phyloP scores from a whole-genome alignment of 2,888 invertebrate genomes.

The Euclidia mi region DNA sequence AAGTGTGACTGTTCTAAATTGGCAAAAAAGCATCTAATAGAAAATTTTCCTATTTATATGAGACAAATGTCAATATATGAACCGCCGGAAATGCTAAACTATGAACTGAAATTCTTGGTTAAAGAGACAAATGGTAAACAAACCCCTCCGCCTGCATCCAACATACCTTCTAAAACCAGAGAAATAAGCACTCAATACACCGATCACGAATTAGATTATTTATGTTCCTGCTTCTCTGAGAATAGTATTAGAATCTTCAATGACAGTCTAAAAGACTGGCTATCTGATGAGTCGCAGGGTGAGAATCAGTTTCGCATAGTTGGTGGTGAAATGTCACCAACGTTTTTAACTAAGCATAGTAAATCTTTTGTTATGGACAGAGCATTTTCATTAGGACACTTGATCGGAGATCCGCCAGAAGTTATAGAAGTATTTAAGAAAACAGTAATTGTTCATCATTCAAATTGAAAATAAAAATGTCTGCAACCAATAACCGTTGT shows the following conservation, averaged over 20 bases:
- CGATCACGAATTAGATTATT: conserved; percentile 69
- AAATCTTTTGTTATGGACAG: conserved; percentile 67
- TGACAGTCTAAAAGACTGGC: too few relatives aligned
- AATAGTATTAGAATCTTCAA: conserved; percentile 52
- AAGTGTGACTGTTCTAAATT: too few relatives aligned
- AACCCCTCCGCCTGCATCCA: conserved; percentile 34
- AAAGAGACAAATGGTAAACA: too few relatives aligned
- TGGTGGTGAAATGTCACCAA: conserved; percentile 54
- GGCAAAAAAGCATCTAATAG: too few relatives aligned
- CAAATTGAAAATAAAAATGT: too few relatives aligned
- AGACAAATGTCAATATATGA: too few relatives aligned
- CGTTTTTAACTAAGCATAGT: conserved; percentile 50
- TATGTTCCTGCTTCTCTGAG: conserved; percentile 78
- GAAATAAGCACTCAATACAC: conserved; percentile 71
- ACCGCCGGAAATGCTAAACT: too few relatives aligned
- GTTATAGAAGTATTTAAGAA: conserved; percentile 75
- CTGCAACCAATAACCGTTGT: too few relatives aligned
- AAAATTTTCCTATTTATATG: too few relatives aligned
- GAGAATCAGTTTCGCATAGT: conserved; percentile 49
- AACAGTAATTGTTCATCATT: conserved; percentile 60
- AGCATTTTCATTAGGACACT: conserved; percentile 65
- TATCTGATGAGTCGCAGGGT: not conserved
- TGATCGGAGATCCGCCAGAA: conserved; percentile 66
- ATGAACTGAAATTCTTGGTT: too few relatives aligned
- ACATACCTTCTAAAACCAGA: conserved; percentile 60